Base-by-base conservation (phyloP, 2,113 vertebrate genomes). In the Oreamnos americanus region DNA sequence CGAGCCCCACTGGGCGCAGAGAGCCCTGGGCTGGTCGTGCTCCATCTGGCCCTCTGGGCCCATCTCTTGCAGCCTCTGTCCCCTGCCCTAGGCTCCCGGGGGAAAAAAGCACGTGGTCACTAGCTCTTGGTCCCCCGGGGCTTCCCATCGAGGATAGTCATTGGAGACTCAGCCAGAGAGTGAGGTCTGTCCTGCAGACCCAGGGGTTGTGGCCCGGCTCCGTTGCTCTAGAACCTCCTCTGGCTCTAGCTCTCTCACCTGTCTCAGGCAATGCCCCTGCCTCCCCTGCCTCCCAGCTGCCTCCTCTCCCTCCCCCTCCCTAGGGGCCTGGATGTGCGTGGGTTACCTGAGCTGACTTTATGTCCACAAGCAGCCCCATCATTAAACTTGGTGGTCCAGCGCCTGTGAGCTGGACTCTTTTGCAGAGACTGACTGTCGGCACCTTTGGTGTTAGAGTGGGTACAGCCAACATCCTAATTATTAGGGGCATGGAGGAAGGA, bases 301-400 rank as follows among this genome's bases (percentile, higher is more conserved):
- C 45, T 45, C 45, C 45, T 7, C 45, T 45, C 45, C 43, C 43
- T 45, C 7, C 43, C 45, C 2, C 45, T 7, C 45, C 45, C 45
- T 2, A 45, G 45, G 45, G 1, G 6, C 49, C 2, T 39, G 1
- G 9, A 39, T 16, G 23, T 25, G 1, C 2, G 3, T 0, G 16
- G 36, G 15, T 47, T 55, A 13, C 55, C 30, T 36, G n/a, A 28
- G 17, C 71, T 6, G 39, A 39, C 28, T 36, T 43, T 7, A 4
- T 1, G 5, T 30, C 45, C 25, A 16, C 11, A 12, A 51, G 45
- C 11, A 2, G 64, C 19, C 9, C 25, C 10, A 10, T 30, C 13
- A 9, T 43, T 12, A 30, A 64, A 15, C n/a, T 28, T 11, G n/a
- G 7, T 4, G 12, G 12, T 1, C 58, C 12, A 16, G 15, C 2